Evolutionary conservation across 2,113 vertebrate species (phyloP).

Genomic region (Mystacornis crossleyi): DNA sequence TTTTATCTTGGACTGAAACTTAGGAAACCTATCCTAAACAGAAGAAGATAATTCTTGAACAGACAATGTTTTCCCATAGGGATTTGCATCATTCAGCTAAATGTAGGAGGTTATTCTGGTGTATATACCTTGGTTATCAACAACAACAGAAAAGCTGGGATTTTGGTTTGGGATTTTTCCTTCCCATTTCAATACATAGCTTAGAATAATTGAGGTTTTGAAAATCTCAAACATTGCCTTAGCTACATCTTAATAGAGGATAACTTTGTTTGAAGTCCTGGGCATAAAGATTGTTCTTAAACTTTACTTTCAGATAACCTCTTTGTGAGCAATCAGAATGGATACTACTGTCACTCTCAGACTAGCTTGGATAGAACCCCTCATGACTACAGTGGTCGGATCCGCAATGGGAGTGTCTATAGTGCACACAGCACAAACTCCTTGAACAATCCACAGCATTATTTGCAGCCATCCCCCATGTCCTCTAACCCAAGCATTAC

Average conservation of each 20-base stretch:
- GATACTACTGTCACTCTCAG: constrained; percentile 96
- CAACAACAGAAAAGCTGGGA: not conserved
- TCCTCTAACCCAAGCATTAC: constrained; percentile 98
- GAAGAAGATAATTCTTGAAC: not conserved
- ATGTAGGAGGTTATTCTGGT: not conserved
- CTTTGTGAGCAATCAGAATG: constrained; percentile 93
- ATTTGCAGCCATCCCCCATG: constrained; percentile 92
- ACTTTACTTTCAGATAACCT: constrained; percentile 87
- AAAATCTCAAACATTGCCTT: not conserved
- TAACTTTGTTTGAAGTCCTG: not conserved
- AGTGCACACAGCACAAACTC: constrained; percentile 97
- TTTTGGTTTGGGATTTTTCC: not conserved
- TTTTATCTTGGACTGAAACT: not conserved
- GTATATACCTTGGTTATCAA: not conserved
- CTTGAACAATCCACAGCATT: constrained; percentile 92
- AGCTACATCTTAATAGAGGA: not conserved
- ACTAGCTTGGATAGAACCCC: constrained; percentile 92
- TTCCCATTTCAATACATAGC: not conserved
- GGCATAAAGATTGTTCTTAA: constrained; percentile 11
- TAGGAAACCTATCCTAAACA: not conserved
- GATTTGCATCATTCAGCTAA: not conserved
- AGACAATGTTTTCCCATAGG: not conserved
- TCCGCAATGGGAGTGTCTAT: constrained; percentile 95
- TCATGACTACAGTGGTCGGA: constrained; percentile 86
- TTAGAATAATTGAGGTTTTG: not conserved